Evolutionary conservation across 64 coral and sea anemone genomes (phyloP), one percentile per base, ranked within the genome.

Genomic region (Dendronephthya gigantea): DNA sequence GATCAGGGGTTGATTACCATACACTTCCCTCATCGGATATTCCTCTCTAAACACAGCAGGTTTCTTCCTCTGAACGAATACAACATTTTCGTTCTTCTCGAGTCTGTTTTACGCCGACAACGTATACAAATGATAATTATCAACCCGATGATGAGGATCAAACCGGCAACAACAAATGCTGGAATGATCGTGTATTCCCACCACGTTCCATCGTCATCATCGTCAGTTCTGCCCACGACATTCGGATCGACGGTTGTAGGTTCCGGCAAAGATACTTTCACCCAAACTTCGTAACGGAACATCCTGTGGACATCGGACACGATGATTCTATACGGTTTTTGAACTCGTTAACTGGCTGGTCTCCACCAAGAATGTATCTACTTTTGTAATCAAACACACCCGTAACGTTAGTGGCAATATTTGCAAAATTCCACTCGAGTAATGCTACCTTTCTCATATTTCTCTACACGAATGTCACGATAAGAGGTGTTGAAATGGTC

Each of bases 91-190:
- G 32, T 74, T 74, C 68, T 74, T 74, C 22, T 74, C 68, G 30
- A 74, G 68, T 1, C 30, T 74, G 68, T 74, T 74, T 35, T 17
- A 30, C 68, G 68, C 25, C 68, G 68, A 74, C 68, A 74, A 25
- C 68, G 68, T 74, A 74, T 74, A 35, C 68, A 74, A 12, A 74
- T 2, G 68, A 74, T 74, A 74, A 74, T 74, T 25, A 74, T 74
- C 3, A 74, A 35, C 10, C 68, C 68, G 32, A 74, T 74, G 30
- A 74, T 74, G 68, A 74, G 30, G 68, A 74, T 35, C n/a, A 74
- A 4, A 74, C 19, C 68, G 12, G 68, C 68, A 17, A 74, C 25
- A 27, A 74, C 68, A 74, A 74, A 30, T 0, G 68, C 68, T 25
- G 68, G 68, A 74, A 74, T 74, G 32, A 74, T 27, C 11, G 68